Evolutionary conservation across 2,113 vertebrate species (phyloP).

Genomic region (Gnathonemus longibarbis): DNA sequence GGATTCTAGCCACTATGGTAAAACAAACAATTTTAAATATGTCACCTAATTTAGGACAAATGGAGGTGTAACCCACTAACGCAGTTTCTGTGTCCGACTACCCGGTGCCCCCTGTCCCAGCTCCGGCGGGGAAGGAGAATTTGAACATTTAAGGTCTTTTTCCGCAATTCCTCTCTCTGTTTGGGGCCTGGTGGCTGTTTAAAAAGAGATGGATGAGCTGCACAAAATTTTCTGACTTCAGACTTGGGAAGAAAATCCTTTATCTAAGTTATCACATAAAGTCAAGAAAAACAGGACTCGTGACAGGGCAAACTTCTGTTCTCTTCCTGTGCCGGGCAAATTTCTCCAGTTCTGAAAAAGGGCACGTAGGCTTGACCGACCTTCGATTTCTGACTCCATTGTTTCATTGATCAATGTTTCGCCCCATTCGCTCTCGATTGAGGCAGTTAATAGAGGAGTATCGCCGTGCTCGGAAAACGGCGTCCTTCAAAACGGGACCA

Average conservation of each 20-base stretch:
- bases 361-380: neutral
- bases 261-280: neutral
- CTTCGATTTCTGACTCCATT: neutral
- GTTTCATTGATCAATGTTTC: neutral
- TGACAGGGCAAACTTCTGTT: neutral
- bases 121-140: neutral
- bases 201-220: neutral
- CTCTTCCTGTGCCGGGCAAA: neutral
- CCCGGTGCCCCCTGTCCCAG: neutral
- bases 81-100: neutral
- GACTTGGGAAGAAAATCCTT: neutral
- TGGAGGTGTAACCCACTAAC: neutral
- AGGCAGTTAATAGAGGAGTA: neutral
- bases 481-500: neutral
- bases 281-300: neutral
- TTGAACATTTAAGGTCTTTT: neutral
- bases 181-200: neutral
- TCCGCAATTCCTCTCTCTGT: neutral
- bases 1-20: neutral
- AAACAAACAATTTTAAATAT: neutral
- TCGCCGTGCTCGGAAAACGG: neutral
- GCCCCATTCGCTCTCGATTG: neutral
- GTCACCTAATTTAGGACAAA: neutral
- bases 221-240: neutral
- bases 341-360: neutral